Evolutionary conservation across 2,113 vertebrate genomes (phyloP).

Genomic region (Pelecanoides urinatrix): DNA sequence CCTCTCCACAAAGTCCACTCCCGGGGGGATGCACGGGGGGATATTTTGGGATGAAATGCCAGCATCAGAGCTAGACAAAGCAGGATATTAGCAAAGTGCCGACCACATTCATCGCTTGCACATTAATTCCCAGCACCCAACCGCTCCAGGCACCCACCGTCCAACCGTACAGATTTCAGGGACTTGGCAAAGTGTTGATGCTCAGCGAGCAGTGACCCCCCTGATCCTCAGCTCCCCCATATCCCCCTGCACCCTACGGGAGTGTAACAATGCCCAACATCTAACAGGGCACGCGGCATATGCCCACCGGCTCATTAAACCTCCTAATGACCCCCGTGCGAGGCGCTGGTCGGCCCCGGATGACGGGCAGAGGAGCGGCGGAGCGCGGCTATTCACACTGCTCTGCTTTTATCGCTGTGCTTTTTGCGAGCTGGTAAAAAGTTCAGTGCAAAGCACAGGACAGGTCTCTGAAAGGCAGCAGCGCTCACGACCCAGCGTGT

Average conservation of each 20-base stretch:
- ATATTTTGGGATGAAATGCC: conserved; percentile 31
- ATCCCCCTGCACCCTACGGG: not conserved
- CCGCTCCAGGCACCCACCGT: not conserved
- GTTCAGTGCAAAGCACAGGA: conserved; percentile 30
- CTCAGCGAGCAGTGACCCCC: not conserved
- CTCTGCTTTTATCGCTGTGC: conserved; percentile 33
- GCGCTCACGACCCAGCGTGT: not conserved
- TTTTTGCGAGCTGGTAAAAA: conserved; percentile 10
- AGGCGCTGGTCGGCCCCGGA: not conserved
- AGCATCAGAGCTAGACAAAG: not conserved
- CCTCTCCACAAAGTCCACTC: not conserved
- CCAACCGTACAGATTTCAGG: not conserved
- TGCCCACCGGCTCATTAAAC: not conserved
- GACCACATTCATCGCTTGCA: rapidly evolving
- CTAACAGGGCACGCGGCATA: not conserved
- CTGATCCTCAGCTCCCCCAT: not conserved
- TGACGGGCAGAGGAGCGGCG: not conserved
- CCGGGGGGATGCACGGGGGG: not conserved
- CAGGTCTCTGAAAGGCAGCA: not conserved
- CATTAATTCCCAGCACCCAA: not conserved
- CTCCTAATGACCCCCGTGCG: not conserved
- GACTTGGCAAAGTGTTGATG: not conserved
- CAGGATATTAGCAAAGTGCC: not conserved
- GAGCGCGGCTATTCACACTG: not conserved
- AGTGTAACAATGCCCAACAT: not conserved